These are phyloP conservation scores for Polia nebulosa DNA, from an alignment of 2,888 invertebrate genomes.

Conservation along the genomic window DNA sequence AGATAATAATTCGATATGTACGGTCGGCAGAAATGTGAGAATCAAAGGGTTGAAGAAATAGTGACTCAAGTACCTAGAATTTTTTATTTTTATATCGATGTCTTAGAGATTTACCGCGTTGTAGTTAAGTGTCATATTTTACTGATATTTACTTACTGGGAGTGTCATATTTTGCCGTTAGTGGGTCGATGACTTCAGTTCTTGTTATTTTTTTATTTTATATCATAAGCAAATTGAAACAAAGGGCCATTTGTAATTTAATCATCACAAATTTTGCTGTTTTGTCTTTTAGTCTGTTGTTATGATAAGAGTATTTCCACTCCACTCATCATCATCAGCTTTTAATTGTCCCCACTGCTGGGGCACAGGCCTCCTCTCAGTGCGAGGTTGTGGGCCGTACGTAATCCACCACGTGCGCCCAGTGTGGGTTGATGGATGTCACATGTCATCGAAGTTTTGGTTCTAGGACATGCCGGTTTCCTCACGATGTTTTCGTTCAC, in stretches of 20 bases:
- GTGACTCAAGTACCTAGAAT: background rate
- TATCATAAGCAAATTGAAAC: background rate
- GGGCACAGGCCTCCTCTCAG: too few species aligned
- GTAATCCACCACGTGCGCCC: too few species aligned
- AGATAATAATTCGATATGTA: constrained; percentile 57
- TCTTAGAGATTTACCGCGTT: background rate
- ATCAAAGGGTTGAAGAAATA: background rate
- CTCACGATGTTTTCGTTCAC: too few species aligned
- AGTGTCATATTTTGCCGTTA: constrained; percentile 40
- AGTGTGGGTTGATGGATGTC: too few species aligned
- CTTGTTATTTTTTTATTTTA: background rate
- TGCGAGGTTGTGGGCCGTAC: too few species aligned
- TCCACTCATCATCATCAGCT: too few species aligned
- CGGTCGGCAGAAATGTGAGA: constrained; percentile 48
- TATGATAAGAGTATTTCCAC: too few species aligned
- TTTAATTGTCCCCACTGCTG: too few species aligned
- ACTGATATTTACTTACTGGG: background rate
- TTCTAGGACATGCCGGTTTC: too few species aligned
- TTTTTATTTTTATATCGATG: constrained; percentile 2
- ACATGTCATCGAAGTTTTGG: too few species aligned
- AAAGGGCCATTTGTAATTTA: background rate
- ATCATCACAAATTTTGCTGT: too few species aligned
- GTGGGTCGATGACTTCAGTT: constrained; percentile 11
- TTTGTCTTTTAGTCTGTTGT: background rate
- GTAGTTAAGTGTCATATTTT: background rate